Base-by-base conservation (phyloP, 2,113 vertebrate species). In the Atherinomorus stipes region DNA sequence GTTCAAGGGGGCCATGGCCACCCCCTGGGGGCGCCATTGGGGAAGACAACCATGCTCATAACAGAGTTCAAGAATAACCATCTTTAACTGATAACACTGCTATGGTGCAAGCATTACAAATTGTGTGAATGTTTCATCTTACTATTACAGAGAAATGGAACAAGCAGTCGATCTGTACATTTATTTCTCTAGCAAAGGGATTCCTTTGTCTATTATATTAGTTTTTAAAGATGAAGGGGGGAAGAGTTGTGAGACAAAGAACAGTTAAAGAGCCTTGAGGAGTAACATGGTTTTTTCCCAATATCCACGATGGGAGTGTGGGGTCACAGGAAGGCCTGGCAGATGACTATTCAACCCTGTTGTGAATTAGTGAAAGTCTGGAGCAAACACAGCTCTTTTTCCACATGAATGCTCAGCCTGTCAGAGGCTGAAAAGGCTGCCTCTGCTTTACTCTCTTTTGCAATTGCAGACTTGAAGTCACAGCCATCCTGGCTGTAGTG, bases 331-430 rank as follows among this genome's bases (percentile, higher is more conserved):
- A 63, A 88, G 72, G 82, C 76, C 88, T 85, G 68, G 68, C 70
- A 81, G 74, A 87, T 90, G 84, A 86, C 80, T 51, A 75, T 85
- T 66, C 75, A 80, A 72, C 74, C 64, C 65, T 71, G 69, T 81
- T 56, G 81, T 70, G 70, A 74, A 79, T 70, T 78, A 67, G 44
- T 38, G 40, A 47, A 85, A 78, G 83, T 84, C 81, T 77, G 66
- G 65, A 71, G 88, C 89, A 80, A 88, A 84, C 89, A 80, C 74
- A 85, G 87, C 87, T 90, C 63, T 89, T 92, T 91, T 91, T 90
- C 86, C 89, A 87, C 86, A 84, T 78, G 87, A 74, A 83, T 85
- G 85, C 78, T 80, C 84, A 31, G 74, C 71, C 80, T 83, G 78
- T 87, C 77, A 80, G 81, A 81, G 67, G 57, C 75, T 73, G 65